Conservation (phyloP, 2,888 invertebrate species). For the Myathropa florea region DNA sequence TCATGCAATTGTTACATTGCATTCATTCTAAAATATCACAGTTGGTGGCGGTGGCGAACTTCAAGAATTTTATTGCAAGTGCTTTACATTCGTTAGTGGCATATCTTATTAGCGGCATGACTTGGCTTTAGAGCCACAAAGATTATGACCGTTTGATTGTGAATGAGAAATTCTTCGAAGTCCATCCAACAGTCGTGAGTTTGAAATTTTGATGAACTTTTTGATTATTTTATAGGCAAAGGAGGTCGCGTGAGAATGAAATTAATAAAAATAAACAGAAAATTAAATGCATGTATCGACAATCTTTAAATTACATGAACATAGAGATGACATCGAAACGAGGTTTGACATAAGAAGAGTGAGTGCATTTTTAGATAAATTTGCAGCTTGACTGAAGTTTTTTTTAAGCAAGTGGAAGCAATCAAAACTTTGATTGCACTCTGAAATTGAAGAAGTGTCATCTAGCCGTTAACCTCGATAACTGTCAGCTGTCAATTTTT, state of each 20-base stretch:
- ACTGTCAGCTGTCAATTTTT: no score
- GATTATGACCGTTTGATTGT: background rate
- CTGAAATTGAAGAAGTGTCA: no score
- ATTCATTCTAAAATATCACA: slow-evolving; percentile 59
- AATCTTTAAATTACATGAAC: background rate
- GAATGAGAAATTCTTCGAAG: slow-evolving; percentile 17
- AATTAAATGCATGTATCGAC: no score
- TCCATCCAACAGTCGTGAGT: slow-evolving; percentile 35
- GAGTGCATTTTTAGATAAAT: no score
- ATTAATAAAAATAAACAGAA: background rate
- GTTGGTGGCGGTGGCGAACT: background rate
- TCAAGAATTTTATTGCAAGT: slow-evolving; percentile 41
- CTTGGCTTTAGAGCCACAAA: background rate
- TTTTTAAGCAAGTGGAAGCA: no score
- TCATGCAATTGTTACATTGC: slow-evolving; percentile 54
- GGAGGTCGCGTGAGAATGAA: background rate
- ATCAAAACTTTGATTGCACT: no score
- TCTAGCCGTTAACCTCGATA: no score
- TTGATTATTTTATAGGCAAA: slow-evolving; percentile 23
- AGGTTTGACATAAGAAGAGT: no score
- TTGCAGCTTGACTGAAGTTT: no score
- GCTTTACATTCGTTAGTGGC: slow-evolving; percentile 30
- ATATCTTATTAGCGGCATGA: background rate
- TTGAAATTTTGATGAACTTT: slow-evolving; percentile 54
- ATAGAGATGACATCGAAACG: background rate